Base-by-base conservation (phyloP, 2,888 invertebrate species). In the Zygothrica quintamaculata region DNA sequence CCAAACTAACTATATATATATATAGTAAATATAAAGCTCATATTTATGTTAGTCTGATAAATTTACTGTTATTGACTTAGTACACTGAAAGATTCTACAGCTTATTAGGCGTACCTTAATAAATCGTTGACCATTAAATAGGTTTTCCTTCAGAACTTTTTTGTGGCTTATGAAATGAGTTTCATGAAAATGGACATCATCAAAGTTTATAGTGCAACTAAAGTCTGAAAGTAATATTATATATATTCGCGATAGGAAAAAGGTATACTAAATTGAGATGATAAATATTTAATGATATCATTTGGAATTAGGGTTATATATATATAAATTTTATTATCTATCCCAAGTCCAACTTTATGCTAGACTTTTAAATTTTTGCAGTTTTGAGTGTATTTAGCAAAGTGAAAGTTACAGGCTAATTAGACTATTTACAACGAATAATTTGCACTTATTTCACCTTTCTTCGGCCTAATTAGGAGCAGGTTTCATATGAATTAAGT, bases 1-100 rank as follows among this genome's bases (percentile, higher is more conserved):
- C 18, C 18, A 22, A n/a, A n/a, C 18, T 22, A 15, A 31, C 1
- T 29, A 8, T 34, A 22, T 26, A 18, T 7, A 16, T 26, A 12
- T 34, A 37, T 16, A 26, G 18, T 8, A 34, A 16, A 25, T 18
- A 29, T 5, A 16, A 33, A 40, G 37, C 36, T 33, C 26, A 33
- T 48, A 52, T 66, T 72, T 61, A 66, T 72, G 61, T 50, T 36
- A n/a, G 44, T 26, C 62, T 26, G 53, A 55, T 47, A 65, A 65
- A 81, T 74, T 73, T 87, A 80, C 85, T 67, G 72, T 64, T 71
- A 85, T 87, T 85, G 82, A 85, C 74, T 81, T 59, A 47, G 58
- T 47, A 39, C 40, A 50, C 33, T 16, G 43, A 43, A 33, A 48
- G 33, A 29, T 43, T 55, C 74, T 68, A 22, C 12, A 56, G 57